Conservation (phyloP, 2,797 vertebrate genomes). For the Kryptolebias ocellatus region DNA sequence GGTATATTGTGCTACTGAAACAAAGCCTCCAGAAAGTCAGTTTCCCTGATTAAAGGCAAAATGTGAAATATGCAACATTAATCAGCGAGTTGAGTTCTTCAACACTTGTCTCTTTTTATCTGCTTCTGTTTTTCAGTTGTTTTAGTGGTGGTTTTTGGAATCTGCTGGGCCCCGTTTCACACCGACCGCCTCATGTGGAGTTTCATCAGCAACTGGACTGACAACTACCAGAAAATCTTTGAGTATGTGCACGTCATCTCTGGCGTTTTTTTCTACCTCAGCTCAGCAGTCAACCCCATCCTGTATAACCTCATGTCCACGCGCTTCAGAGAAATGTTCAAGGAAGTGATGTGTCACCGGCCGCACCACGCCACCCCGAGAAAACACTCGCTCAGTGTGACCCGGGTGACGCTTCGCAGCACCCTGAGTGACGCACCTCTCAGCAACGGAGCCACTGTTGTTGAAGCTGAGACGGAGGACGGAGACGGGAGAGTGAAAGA, state of each 20-base stretch:
- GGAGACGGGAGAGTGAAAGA: slow-evolving; percentile 61
- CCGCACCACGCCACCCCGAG: slow-evolving; percentile 38
- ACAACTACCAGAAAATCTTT: slow-evolving; percentile 80
- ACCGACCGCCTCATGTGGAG: slow-evolving; percentile 94
- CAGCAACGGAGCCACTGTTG: slow-evolving; percentile 56
- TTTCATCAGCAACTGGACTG: slow-evolving; percentile 85
- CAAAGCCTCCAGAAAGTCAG: not conserved
- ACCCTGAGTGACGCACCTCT: slow-evolving; percentile 82
- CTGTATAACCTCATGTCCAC: slow-evolving; percentile 97
- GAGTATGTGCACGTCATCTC: slow-evolving; percentile 89
- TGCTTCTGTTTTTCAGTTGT: slow-evolving; percentile 78
- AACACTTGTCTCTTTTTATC: not conserved
- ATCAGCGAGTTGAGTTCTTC: slow-evolving; percentile 4
- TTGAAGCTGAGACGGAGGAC: slow-evolving; percentile 61
- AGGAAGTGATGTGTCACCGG: slow-evolving; percentile 86
- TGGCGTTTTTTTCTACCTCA: slow-evolving; percentile 92
- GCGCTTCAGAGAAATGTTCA: slow-evolving; percentile 93
- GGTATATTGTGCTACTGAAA: not conserved
- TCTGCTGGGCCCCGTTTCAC: slow-evolving; percentile 97
- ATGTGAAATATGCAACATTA: not conserved
- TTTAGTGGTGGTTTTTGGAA: slow-evolving; percentile 91
- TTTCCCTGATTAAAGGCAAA: slow-evolving; percentile 7
- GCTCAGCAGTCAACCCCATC: slow-evolving; percentile 91
- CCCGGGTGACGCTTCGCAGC: slow-evolving; percentile 84
- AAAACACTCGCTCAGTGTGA: slow-evolving; percentile 84